Conservation (phyloP, 2,888 invertebrate genomes). For the Agrotis clavis region DNA sequence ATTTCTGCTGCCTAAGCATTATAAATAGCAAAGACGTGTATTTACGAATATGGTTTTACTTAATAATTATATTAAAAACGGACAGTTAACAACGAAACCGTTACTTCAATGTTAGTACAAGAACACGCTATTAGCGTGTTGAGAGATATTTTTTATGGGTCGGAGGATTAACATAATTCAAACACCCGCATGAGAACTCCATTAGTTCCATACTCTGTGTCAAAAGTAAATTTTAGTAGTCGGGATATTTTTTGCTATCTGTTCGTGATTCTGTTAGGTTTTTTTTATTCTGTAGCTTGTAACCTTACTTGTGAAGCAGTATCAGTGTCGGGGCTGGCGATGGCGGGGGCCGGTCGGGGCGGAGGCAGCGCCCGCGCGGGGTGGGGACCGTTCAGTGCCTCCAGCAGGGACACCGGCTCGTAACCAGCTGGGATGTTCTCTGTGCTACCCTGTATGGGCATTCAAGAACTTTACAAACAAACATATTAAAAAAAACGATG, state of each 20-base stretch:
- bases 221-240: neutral
- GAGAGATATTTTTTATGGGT: neutral
- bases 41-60: neutral
- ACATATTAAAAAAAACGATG: too few relatives aligned
- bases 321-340: constrained; percentile 91
- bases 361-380: constrained; percentile 89
- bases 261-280: neutral
- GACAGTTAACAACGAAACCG: neutral
- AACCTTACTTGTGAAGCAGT: constrained; percentile 89
- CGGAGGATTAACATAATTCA: too few relatives aligned
- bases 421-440: constrained; percentile 98
- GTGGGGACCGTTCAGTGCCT: constrained; percentile 98
- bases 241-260: neutral
- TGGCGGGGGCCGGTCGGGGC: constrained; percentile 74
- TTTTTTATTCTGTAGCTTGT: too few relatives aligned
- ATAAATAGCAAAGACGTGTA: neutral
- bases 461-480: too few relatives aligned
- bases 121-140: neutral
- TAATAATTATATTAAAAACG: neutral
- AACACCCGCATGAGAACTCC: constrained; percentile 2
- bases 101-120: neutral
- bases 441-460: constrained; percentile 91
- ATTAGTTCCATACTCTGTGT: constrained; percentile 17
- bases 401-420: constrained; percentile 98
- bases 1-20: constrained; percentile 92